Percentiles rank a stretch among this genome's conserved stretches.
Conservation (phyloP, 2,888 invertebrate species). For the Cordilura impudica region DNA sequence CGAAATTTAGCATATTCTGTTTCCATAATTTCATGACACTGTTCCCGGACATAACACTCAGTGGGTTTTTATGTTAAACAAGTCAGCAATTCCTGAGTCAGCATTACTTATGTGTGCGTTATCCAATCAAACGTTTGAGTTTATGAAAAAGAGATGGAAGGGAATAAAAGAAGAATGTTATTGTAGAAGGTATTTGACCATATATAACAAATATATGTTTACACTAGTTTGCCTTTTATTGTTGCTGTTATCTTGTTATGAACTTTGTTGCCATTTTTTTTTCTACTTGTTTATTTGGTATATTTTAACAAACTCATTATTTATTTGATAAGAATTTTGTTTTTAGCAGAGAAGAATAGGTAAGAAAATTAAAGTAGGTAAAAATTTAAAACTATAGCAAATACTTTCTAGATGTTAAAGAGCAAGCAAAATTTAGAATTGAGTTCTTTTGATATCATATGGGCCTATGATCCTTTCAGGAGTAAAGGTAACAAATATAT, state of each 20-base stretch:
- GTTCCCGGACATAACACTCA: background rate
- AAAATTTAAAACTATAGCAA: too few species aligned
- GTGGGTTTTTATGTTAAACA: slow-evolving; percentile 10
- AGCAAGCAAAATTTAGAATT: too few species aligned
- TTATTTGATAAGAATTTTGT: too few species aligned
- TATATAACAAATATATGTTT: slow-evolving; percentile 1
- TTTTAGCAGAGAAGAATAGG: too few species aligned
- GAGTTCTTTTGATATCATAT: too few species aligned
- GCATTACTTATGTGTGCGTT: slow-evolving; percentile 29
- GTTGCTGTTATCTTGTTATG: slow-evolving; percentile 3
- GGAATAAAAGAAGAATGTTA: background rate
- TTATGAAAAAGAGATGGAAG: background rate
- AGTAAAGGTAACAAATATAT: too few species aligned
- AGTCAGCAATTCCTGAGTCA: slow-evolving; percentile 33
- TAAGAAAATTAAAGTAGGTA: too few species aligned
- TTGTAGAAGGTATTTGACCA: slow-evolving; percentile 11
- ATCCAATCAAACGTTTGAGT: slow-evolving; percentile 10
- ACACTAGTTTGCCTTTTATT: background rate
- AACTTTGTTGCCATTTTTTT: background rate
- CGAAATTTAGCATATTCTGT: background rate
- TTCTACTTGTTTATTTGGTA: background rate
- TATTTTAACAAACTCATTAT: background rate
- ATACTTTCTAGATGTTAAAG: too few species aligned
- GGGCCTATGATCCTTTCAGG: too few species aligned
- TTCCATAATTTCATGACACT: background rate